Base-by-base conservation (phyloP, 2,113 vertebrate species). In the Ochotona princeps region DNA sequence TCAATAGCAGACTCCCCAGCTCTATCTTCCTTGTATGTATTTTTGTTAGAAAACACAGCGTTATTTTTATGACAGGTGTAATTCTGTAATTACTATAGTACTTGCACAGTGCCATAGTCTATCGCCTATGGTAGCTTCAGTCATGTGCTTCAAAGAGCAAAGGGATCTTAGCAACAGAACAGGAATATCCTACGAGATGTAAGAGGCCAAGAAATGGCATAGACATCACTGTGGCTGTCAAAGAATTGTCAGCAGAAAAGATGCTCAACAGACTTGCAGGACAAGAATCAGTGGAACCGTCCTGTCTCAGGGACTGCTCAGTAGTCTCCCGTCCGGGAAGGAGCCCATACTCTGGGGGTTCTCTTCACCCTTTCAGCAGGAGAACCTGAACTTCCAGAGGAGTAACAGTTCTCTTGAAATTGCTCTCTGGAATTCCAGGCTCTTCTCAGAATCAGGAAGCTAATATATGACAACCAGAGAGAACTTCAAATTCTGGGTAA, bases 31-130 rank as follows among this genome's bases (percentile, higher is more conserved):
- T 5, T 84, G 0, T 51, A 89, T 83, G n/a, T 54, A 6, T 49
- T 11, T 94, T 85, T 44, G 83, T 65, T 79, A 76, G 23, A 49
- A 91, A 93, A 54, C 28, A 35, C 57, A 7, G 15, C 14, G 90
- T 74, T 51, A 70, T 79, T 49, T 13, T 73, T 85, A 70, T 44
- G 60, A 30, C 65, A 93, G 49, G 61, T 85, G 26, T 81, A 79
- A 44, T 44, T 51, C 87, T 74, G 30, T 70, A 28, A 44, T 94
- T 90, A 28, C 82, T 74, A 38, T 49, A 75, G 21, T 91, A 79
- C 49, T 69, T 70, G 49, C 30, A 61, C 38, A 44, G 38, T 44
- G 38, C 38, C 38, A 44, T 44, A 6, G 38, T 44, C 38, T 44
- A 44, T 44, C 38, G 44, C 65, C 44, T 35, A 5, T 51, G n/a